These are phyloP conservation scores for Pseudeuparius sepicola DNA, from an alignment of 2,888 invertebrate species.

Conservation along the genomic window DNA sequence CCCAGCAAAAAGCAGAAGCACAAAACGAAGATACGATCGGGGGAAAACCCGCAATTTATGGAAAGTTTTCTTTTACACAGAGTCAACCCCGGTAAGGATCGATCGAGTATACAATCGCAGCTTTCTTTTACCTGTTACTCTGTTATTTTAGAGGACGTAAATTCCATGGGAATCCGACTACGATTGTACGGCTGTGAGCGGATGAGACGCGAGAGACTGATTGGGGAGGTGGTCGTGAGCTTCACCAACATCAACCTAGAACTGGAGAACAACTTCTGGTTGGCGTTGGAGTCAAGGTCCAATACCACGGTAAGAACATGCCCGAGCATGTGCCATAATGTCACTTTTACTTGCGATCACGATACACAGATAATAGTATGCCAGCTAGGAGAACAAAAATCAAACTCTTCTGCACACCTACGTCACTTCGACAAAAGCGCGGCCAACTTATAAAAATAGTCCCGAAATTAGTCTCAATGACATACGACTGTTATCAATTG, in stretches of 20 bases:
- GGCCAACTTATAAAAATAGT: no score
- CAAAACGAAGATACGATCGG: constrained; percentile 86
- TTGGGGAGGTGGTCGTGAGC: constrained; percentile 84
- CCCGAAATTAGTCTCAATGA: no score
- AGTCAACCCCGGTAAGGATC: constrained; percentile 67
- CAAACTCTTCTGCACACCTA: no score
- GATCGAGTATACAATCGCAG: background rate
- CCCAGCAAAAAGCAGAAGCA: constrained; percentile 90
- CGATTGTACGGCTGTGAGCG: constrained; percentile 88
- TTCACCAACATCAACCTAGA: constrained; percentile 85
- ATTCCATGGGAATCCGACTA: constrained; percentile 82
- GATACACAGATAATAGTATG: no score
- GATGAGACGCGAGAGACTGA: constrained; percentile 82
- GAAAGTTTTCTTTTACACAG: constrained; percentile 86
- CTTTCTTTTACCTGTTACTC: background rate
- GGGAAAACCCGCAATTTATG: constrained; percentile 86
- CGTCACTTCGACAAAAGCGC: no score
- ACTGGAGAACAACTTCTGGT: constrained; percentile 82
- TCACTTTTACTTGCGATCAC: no score
- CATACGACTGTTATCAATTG: no score
- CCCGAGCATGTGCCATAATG: no score
- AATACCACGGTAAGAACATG: constrained; percentile 42
- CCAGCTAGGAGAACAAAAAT: no score
- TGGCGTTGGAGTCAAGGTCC: constrained; percentile 68
- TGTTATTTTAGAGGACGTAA: constrained; percentile 69